Evolutionary conservation across 2,888 invertebrate genomes (phyloP), one percentile per base, ranked within the genome.

Genomic region (Papilio elwesi): DNA sequence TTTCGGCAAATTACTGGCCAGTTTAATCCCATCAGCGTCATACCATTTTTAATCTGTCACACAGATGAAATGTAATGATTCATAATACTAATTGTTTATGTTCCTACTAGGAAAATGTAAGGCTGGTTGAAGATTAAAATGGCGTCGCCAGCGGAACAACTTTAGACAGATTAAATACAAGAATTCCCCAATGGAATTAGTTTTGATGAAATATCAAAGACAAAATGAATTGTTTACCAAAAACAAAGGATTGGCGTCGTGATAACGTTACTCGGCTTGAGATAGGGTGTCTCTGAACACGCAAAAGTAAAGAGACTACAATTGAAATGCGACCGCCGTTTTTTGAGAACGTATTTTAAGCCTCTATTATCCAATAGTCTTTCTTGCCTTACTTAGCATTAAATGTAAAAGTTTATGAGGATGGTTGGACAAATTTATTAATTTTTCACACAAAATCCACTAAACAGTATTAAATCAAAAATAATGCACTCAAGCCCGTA

Each of bases 151-250:
- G 71, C 72, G 68, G 72, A 12, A 63, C 53, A 57, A 57, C 55
- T 53, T 36, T 48, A 53, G 9, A 10, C 67, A 72, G 72, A 68
- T 72, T 72, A 72, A 55, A 63, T 47, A 26, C 55, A 16, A 66
- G 52, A 36, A 16, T 51, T 66, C 26, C 47, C 43, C 52, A 52
- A 67, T 13, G 13, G 55, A 51, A 49, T 57, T 36, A 52, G 15
- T 13, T 55, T 8, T 48, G 26, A 38, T 43, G n/a, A 47, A 10
- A 15, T 10, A 48, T 26, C 43, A 6, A 52, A 51, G 26, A 11
- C n/a, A 53, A 26, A 38, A 53, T 7, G 38, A 10, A 55, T 64
- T 70, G 64, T 70, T 70, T 64, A 43, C 9, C 12, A 11, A 49
- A 43, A 55, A 68, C 64, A 68, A 63, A 62, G 43, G 43, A 62